phyloP scores from a whole-genome alignment of 2,888 invertebrate genomes.

The Cenopis cana region DNA sequence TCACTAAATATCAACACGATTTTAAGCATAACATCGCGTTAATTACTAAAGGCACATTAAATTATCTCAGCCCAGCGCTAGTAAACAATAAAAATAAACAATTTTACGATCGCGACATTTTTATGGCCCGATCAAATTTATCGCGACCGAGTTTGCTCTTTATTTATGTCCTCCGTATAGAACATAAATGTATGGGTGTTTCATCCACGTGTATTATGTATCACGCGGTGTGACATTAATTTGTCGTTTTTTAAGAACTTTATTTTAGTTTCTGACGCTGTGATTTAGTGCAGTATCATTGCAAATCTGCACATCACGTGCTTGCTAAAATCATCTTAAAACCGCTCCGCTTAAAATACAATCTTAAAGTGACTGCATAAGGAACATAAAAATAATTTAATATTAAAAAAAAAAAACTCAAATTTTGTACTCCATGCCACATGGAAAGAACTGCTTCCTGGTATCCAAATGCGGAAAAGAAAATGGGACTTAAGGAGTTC shows the following conservation, averaged over 20 bases:
- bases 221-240: slow-evolving; percentile 37
- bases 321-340: neutral
- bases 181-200: slow-evolving; percentile 35
- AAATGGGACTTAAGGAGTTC: no score
- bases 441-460: no score
- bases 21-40: neutral
- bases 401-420: no score
- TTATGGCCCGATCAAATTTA: slow-evolving; percentile 52
- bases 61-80: slow-evolving; percentile 40
- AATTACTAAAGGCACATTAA: slow-evolving; percentile 37
- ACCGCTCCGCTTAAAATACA: neutral
- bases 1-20: neutral
- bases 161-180: slow-evolving; percentile 40
- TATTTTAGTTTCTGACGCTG: slow-evolving; percentile 15
- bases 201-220: slow-evolving; percentile 33
- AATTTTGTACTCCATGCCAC: no score
- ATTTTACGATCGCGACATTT: slow-evolving; percentile 51
- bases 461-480: no score
- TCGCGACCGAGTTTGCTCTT: slow-evolving; percentile 47
- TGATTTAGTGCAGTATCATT: slow-evolving; percentile 25
- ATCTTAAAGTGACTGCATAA: neutral
- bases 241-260: slow-evolving; percentile 41
- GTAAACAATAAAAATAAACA: slow-evolving; percentile 51
- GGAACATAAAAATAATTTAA: neutral
- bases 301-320: slow-evolving; percentile 7